These are phyloP conservation scores for Melanotaenia boesemani DNA, from an alignment of 2,797 vertebrate genomes.

Conservation along the genomic window DNA sequence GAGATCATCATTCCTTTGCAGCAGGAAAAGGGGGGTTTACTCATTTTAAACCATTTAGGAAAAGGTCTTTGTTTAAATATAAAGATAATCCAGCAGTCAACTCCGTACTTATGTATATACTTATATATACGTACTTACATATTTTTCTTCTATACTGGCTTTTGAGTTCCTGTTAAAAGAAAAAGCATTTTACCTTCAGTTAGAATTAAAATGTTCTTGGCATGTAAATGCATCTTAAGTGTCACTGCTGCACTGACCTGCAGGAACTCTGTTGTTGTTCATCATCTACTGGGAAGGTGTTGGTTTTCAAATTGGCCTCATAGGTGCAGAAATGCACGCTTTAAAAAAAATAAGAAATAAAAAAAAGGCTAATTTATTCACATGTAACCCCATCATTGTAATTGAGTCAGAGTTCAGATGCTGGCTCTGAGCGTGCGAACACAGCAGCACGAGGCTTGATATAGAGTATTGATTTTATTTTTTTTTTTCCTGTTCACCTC, in stretches of 20 bases:
- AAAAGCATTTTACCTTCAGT: background rate
- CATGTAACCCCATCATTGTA: constrained; percentile 4
- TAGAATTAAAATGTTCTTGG: background rate
- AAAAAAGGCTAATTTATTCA: too few species aligned
- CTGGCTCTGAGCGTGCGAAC: constrained; percentile 28
- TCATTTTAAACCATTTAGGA: background rate
- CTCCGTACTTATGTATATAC: too few species aligned
- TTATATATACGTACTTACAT: too few species aligned
- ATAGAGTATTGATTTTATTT: constrained; percentile 46
- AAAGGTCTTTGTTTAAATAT: background rate
- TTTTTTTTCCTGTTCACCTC: constrained; percentile 8
- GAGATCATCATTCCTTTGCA: constrained; percentile 46
- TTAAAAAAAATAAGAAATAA: background rate
- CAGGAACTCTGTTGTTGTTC: background rate
- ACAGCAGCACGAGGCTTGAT: constrained; percentile 44
- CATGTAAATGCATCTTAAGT: too few species aligned
- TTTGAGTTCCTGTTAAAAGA: background rate
- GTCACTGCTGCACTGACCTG: background rate
- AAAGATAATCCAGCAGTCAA: background rate
- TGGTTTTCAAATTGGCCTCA: background rate
- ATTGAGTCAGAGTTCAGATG: constrained; percentile 44
- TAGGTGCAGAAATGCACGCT: background rate
- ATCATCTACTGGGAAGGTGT: background rate
- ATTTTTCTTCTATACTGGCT: too few species aligned
- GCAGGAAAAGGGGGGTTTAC: background rate